Percentiles rank a stretch among this genome's conserved stretches.
phyloP scores from a whole-genome alignment of 2,797 vertebrate genomes.

The Chiroxiphia lanceolata region DNA sequence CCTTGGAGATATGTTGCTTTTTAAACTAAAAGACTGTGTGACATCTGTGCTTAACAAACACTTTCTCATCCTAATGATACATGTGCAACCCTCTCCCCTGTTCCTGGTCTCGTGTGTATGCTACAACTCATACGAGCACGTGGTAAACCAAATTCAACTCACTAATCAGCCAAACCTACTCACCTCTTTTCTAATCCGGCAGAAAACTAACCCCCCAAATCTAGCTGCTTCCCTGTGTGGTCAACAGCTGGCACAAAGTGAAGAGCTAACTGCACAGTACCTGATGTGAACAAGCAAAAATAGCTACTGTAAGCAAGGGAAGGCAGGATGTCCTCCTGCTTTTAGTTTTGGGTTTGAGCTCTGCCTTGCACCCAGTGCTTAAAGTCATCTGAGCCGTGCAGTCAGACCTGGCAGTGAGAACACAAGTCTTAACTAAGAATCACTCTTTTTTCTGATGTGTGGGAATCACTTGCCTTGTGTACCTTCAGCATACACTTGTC shows the following conservation, averaged over 20 bases:
- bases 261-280: not conserved
- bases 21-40: not conserved
- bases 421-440: not conserved
- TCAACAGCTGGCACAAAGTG: not conserved
- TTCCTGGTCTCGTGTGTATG: not conserved
- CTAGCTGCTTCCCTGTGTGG: not conserved
- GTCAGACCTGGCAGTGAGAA: not conserved
- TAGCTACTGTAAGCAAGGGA: not conserved
- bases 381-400: not conserved
- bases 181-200: not conserved
- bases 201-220: not conserved
- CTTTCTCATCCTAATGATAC: not conserved
- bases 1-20: not conserved
- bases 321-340: not conserved
- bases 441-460: not conserved
- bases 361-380: not conserved
- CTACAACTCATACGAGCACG: not conserved
- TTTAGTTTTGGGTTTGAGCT: not conserved
- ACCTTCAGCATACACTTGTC: not conserved
- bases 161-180: not conserved
- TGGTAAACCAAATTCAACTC: not conserved
- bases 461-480: not conserved
- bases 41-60: not conserved
- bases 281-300: not conserved
- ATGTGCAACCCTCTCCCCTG: not conserved